Conservation (phyloP, 2,888 invertebrate species). For the Ptychoptera albimana region DNA sequence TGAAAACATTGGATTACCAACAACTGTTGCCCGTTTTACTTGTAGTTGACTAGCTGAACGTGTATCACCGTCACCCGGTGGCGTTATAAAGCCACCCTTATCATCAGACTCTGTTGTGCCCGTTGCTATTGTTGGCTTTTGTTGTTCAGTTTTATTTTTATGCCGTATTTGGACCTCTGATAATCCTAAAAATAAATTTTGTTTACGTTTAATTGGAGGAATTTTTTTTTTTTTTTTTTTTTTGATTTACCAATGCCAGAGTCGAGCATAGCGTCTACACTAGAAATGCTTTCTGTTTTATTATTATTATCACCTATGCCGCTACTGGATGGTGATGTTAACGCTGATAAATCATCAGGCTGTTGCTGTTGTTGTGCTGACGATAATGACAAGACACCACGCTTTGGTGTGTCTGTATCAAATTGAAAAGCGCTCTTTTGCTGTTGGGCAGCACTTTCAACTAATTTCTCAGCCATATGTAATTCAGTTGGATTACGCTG, state of each 20-base stretch:
- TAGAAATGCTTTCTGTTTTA: conserved; percentile 1
- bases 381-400: conserved; percentile 10
- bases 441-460: conserved; percentile 26
- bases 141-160: conserved; percentile 9
- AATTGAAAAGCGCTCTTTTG: conserved; percentile 30
- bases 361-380: not conserved
- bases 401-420: conserved; percentile 30
- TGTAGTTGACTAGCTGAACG: conserved; percentile 21
- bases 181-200: not conserved
- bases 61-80: conserved; percentile 14
- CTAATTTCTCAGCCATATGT: conserved; percentile 29
- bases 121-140: conserved; percentile 7
- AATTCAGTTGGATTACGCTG: conserved; percentile 15
- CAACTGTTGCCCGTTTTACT: conserved; percentile 70
- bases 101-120: conserved; percentile 13
- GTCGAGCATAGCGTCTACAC: conserved; percentile 6
- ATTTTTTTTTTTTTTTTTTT: not conserved
- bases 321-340: too few relatives aligned
- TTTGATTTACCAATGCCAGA: conserved; percentile 7
- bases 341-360: conserved; percentile 1
- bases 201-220: not conserved
- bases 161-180: not conserved
- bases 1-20: conserved; percentile 80
- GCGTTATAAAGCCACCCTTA: conserved; percentile 18
- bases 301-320: not conserved